phyloP scores from a whole-genome alignment of 2,888 invertebrate genomes.

The Liposcelis brunnea region DNA sequence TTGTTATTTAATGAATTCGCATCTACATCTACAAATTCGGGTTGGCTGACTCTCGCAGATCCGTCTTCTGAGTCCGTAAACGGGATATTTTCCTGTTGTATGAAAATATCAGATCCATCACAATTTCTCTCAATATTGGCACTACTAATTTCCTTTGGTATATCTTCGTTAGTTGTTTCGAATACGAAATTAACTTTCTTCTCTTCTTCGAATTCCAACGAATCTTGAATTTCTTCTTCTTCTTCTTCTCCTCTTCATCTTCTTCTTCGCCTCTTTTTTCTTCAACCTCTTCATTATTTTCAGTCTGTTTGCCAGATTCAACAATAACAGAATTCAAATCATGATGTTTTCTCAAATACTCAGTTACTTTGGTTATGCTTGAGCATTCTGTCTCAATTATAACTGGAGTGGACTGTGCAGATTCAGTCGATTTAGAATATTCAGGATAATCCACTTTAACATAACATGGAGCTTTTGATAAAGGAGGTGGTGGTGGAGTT shows the following conservation, averaged over 20 bases:
- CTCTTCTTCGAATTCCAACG: constrained; percentile 15
- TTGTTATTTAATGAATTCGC: too few relatives aligned
- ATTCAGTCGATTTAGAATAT: too few relatives aligned
- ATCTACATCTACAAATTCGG: too few relatives aligned
- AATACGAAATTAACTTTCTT: constrained; percentile 19
- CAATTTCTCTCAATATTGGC: too few relatives aligned
- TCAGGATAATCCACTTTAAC: constrained; percentile 19
- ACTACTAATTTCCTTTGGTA: too few relatives aligned
- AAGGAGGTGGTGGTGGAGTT: constrained; percentile 23
- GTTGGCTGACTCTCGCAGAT: too few relatives aligned
- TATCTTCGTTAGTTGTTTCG: constrained; percentile 18
- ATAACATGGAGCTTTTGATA: constrained; percentile 22
- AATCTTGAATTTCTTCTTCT: too few relatives aligned
- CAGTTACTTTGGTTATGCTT: constrained; percentile 28
- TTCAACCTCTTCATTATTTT: constrained; percentile 11
- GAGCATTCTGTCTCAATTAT: constrained; percentile 28
- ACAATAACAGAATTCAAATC: too few relatives aligned
- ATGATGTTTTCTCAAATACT: constrained; percentile 12
- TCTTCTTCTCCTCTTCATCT: background rate
- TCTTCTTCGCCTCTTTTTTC: too few relatives aligned
- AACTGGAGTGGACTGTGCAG: constrained; percentile 22
- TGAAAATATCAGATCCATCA: too few relatives aligned
- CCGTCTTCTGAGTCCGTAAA: too few relatives aligned
- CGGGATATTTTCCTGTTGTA: too few relatives aligned
- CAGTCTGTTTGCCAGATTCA: background rate